A percentile compares a stretch with the other conserved stretches of the same genome.
These are phyloP conservation scores for Temnothorax nylanderi DNA, from an alignment of 1,140 invertebrate species.

Conservation along the genomic window DNA sequence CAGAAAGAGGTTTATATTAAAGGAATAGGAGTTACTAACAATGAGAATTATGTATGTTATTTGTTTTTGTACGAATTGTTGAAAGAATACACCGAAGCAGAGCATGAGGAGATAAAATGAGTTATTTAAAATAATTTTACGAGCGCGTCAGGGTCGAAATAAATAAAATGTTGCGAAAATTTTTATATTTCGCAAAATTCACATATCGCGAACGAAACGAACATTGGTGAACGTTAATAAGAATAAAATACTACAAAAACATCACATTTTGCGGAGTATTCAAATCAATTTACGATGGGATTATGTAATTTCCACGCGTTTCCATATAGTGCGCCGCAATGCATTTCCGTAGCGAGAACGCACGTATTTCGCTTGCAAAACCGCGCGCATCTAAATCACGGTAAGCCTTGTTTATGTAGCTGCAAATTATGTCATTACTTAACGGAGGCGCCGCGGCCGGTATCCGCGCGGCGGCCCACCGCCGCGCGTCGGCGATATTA, in stretches of 20 bases:
- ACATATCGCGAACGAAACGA: neutral
- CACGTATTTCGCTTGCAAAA: slow-evolving; percentile 67
- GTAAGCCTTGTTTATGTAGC: slow-evolving; percentile 79
- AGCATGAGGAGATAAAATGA: neutral
- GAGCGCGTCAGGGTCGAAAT: neutral
- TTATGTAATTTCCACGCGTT: slow-evolving; percentile 27
- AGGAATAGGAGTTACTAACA: neutral
- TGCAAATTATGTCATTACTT: slow-evolving; percentile 81
- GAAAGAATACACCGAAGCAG: neutral
- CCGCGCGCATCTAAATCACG: slow-evolving; percentile 78
- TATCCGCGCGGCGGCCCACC: neutral
- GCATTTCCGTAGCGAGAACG: slow-evolving; percentile 33
- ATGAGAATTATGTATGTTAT: too few relatives aligned
- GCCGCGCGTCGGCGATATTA: slow-evolving; percentile 45
- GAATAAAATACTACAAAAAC: neutral
- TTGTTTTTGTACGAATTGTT: neutral
- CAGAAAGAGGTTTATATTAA: neutral
- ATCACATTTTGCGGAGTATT: neutral
- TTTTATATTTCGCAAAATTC: neutral
- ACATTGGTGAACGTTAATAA: neutral
- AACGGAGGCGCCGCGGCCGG: slow-evolving; percentile 60
- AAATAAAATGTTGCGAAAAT: slow-evolving; percentile 7
- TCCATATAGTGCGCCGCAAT: neutral
- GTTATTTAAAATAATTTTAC: slow-evolving; percentile 1
- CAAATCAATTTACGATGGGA: slow-evolving; percentile 38